A percentile compares a stretch with the other conserved stretches of the same genome.
These are phyloP conservation scores for Gymnoscopelus braueri DNA, from an alignment of 2,797 vertebrate species.

Conservation along the genomic window DNA sequence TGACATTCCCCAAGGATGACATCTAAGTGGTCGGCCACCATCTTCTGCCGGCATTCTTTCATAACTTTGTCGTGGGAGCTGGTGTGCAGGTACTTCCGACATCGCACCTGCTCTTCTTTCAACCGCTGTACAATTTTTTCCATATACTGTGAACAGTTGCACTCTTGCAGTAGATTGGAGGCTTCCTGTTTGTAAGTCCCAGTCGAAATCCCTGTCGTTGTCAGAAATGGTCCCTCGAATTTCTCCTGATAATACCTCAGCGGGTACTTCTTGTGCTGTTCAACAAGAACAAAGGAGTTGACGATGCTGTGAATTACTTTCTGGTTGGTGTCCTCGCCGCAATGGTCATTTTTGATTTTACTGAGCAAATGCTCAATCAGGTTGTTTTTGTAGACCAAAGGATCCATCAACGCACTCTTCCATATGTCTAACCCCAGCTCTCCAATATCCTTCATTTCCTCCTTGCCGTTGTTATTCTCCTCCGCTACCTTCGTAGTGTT, in stretches of 20 bases:
- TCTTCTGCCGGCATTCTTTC: slow-evolving; percentile 98
- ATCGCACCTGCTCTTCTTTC: slow-evolving; percentile 99
- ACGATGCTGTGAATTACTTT: slow-evolving; percentile 99
- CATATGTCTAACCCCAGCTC: slow-evolving; percentile 97
- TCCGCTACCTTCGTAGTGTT: slow-evolving; percentile 60
- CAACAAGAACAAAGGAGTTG: slow-evolving; percentile 99
- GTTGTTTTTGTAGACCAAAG: slow-evolving; percentile 85
- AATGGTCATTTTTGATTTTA: slow-evolving; percentile 99
- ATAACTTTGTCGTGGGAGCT: slow-evolving; percentile 98
- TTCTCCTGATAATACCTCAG: slow-evolving; percentile 99
- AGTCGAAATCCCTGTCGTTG: slow-evolving; percentile 86
- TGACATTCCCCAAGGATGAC: slow-evolving; percentile 98
- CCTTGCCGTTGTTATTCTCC: no score
- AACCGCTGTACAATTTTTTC: slow-evolving; percentile 92
- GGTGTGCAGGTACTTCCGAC: slow-evolving; percentile 97
- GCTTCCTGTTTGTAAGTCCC: slow-evolving; percentile 99
- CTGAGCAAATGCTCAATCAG: slow-evolving; percentile 97
- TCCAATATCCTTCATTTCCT: no score
- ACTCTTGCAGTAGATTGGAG: slow-evolving; percentile 98
- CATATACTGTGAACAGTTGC: slow-evolving; percentile 99
- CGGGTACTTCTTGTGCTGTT: slow-evolving; percentile 99
- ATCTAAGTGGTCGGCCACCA: slow-evolving; percentile 98
- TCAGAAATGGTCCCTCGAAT: slow-evolving; percentile 98
- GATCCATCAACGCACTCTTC: slow-evolving; percentile 98
- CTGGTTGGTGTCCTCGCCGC: slow-evolving; percentile 98